Percentiles rank a stretch among this genome's conserved stretches.
These are phyloP conservation scores for Ginglymostoma cirratum DNA, from an alignment of 2,113 vertebrate genomes.

Conservation along the genomic window DNA sequence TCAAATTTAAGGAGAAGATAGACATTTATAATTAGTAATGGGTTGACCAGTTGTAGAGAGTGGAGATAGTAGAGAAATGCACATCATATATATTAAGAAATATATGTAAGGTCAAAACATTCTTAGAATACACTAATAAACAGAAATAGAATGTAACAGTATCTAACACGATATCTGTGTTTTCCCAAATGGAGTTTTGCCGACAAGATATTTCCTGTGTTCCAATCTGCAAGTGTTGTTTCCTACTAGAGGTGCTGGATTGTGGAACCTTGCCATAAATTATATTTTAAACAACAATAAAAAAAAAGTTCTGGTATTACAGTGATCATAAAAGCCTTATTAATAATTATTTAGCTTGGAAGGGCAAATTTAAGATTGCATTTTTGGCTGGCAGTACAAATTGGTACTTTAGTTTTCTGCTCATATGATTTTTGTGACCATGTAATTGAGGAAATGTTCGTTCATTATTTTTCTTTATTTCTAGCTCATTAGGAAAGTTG, in stretches of 20 bases:
- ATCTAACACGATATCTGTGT: background rate
- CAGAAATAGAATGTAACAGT: background rate
- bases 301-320: background rate
- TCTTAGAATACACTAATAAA: background rate
- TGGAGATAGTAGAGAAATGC: too few relatives aligned
- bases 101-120: too few relatives aligned
- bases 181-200: background rate
- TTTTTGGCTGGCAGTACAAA: background rate
- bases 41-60: too few relatives aligned
- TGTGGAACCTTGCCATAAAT: background rate
- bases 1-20: too few relatives aligned
- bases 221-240: background rate
- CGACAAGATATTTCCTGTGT: background rate
- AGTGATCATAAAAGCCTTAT: background rate
- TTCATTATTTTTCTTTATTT: background rate
- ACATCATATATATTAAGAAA: too few relatives aligned
- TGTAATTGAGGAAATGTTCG: background rate
- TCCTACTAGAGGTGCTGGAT: background rate
- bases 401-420: background rate
- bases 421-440: background rate
- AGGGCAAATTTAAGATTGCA: background rate
- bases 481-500: background rate
- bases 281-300: background rate
- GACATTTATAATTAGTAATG: too few relatives aligned
- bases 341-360: background rate